Conservation (phyloP, 2,113 vertebrate genomes). For the Tympanuchus pallidicinctus region DNA sequence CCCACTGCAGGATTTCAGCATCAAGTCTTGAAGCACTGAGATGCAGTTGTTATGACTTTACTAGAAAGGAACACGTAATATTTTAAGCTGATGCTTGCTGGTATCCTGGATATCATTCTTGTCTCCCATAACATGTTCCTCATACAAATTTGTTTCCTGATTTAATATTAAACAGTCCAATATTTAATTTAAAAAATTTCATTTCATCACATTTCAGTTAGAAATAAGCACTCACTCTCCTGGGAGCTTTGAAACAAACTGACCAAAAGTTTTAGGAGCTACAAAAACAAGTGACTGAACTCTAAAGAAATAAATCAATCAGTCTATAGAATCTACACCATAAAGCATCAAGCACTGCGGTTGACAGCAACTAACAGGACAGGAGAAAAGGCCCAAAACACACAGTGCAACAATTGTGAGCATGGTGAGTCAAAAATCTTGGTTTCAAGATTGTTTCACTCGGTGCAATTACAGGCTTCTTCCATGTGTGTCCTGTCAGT, state of each 20-base stretch:
- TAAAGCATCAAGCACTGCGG: not conserved
- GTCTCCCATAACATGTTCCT: not conserved
- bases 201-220: not conserved
- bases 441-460: not conserved
- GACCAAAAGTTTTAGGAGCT: not conserved
- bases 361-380: not conserved
- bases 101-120: not conserved
- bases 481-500: not conserved
- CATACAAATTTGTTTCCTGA: not conserved
- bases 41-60: not conserved
- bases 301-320: not conserved
- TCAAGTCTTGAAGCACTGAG: not conserved
- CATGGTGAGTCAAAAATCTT: accelerated
- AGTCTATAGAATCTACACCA: not conserved
- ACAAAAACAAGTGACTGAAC: not conserved
- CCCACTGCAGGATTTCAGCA: not conserved
- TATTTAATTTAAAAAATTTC: not conserved
- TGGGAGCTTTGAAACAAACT: not conserved
- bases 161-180: not conserved
- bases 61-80: not conserved
- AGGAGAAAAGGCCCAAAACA: not conserved
- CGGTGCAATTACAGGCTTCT: not conserved
- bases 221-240: not conserved
- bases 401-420: accelerated
- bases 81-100: not conserved